Conservation (phyloP, 2,113 vertebrate species). For the Taurulus bubalis region DNA sequence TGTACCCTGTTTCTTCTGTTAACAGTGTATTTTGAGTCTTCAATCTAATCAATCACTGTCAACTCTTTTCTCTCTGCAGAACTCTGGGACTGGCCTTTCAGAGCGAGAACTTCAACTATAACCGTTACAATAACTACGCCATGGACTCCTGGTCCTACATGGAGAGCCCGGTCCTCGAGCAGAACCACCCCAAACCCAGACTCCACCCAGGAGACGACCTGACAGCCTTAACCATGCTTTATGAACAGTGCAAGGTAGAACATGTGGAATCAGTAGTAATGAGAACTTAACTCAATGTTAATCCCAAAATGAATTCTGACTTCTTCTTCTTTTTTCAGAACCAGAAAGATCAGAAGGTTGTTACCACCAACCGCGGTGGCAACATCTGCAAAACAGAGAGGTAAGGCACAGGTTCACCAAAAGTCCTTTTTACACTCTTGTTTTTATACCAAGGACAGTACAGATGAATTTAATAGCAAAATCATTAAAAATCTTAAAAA, state of each 20-base stretch:
- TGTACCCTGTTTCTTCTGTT: not conserved
- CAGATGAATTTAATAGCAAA: not conserved
- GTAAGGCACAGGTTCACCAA: slow-evolving; percentile 73
- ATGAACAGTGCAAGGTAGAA: slow-evolving; percentile 90
- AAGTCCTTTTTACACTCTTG: not conserved
- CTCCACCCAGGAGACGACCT: slow-evolving; percentile 91
- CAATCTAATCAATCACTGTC: not conserved
- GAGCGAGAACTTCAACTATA: slow-evolving; percentile 91
- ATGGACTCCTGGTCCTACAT: slow-evolving; percentile 94
- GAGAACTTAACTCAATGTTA: not conserved
- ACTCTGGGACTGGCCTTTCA: slow-evolving; percentile 91
- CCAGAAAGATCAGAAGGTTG: slow-evolving; percentile 89
- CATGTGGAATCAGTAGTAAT: not conserved
- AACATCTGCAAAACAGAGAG: slow-evolving; percentile 89
- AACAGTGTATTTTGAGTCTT: not conserved
- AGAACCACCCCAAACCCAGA: slow-evolving; percentile 89
- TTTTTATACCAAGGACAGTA: not conserved
- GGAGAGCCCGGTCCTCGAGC: slow-evolving; percentile 86
- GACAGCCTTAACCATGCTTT: slow-evolving; percentile 89
- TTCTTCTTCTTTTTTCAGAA: slow-evolving; percentile 72
- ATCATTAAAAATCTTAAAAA: not conserved
- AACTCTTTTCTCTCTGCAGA: slow-evolving; percentile 75
- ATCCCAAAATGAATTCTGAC: not conserved
- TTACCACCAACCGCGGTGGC: slow-evolving; percentile 75
- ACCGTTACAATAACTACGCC: slow-evolving; percentile 84